Conservation (phyloP, 2,113 vertebrate species). For the Pseudolaguvia tuberculata region DNA sequence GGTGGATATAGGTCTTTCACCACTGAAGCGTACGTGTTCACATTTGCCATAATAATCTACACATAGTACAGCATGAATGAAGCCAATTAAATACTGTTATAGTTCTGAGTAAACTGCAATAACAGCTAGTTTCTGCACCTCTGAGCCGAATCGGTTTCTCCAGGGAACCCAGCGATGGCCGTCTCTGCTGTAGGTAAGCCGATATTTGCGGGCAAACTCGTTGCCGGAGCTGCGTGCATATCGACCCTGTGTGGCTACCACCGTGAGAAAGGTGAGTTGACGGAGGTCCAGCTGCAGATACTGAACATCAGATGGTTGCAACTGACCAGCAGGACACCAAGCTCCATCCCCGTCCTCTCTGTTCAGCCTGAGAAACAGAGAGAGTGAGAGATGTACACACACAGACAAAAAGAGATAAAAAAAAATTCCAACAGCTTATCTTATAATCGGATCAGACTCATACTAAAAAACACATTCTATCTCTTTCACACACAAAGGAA, state of each 20-base stretch:
- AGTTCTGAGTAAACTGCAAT: no score
- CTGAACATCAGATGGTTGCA: conserved; percentile 77
- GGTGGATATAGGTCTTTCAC: conserved; percentile 82
- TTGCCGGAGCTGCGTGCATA: conserved; percentile 78
- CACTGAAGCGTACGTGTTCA: conserved; percentile 73
- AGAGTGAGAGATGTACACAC: background rate
- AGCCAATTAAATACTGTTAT: background rate
- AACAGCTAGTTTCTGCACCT: conserved; percentile 59
- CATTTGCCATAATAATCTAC: conserved; percentile 80
- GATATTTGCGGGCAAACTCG: conserved; percentile 80
- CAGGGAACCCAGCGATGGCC: conserved; percentile 79
- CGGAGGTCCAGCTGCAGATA: conserved; percentile 85
- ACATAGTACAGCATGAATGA: background rate
- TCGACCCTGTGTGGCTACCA: conserved; percentile 85
- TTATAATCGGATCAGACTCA: background rate
- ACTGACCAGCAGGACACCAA: conserved; percentile 82
- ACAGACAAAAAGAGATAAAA: background rate
- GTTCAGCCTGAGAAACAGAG: conserved; percentile 67
- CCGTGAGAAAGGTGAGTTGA: conserved; percentile 78
- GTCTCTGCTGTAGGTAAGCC: conserved; percentile 81
- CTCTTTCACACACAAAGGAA: background rate
- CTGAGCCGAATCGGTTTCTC: conserved; percentile 74
- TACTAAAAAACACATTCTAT: background rate
- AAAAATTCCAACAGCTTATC: background rate
- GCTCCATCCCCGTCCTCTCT: conserved; percentile 83